Percentiles rank a stretch among this genome's conserved stretches.
Conservation (phyloP, 1,140 invertebrate genomes). For the Cheumatopsyche charites region DNA sequence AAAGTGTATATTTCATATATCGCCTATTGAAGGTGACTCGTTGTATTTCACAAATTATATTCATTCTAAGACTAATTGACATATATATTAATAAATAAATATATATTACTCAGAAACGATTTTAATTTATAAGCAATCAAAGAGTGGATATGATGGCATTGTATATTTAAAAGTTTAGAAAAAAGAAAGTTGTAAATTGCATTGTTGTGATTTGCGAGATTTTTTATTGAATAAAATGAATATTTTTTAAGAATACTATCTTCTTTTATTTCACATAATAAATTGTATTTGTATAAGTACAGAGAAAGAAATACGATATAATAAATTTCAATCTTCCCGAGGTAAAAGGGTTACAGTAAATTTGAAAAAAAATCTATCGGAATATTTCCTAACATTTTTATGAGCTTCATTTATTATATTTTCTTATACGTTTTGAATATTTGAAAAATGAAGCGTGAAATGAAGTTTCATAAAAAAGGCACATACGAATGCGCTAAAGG, state of each 20-base stretch:
- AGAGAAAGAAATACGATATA: no score
- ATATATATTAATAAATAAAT: conserved; percentile 23
- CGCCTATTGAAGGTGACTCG: background rate
- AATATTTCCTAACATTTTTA: no score
- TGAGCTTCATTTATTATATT: no score
- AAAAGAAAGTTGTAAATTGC: conserved; percentile 25
- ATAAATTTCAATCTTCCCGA: no score
- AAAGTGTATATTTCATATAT: background rate
- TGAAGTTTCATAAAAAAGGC: conserved; percentile 6
- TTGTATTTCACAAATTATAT: conserved; percentile 32
- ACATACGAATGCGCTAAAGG: background rate
- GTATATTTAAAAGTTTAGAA: conserved; percentile 18
- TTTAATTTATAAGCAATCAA: conserved; percentile 14
- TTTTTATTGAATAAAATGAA: conserved; percentile 47
- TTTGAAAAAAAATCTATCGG: no score
- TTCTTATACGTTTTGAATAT: background rate
- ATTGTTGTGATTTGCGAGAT: conserved; percentile 44
- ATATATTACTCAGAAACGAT: conserved; percentile 27
- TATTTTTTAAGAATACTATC: conserved; percentile 43
- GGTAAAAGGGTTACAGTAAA: no score
- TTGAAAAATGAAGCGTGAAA: conserved; percentile 8
- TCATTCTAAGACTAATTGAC: conserved; percentile 22
- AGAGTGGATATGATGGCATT: conserved; percentile 13
- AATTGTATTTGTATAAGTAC: no score
- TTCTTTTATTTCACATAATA: conserved; percentile 32